Percentiles rank a stretch among this genome's conserved stretches.
These are phyloP conservation scores for Catostylus mosaicus DNA, from an alignment of 30 jellyfish, hydroid and myxozoan species.

Conservation along the genomic window DNA sequence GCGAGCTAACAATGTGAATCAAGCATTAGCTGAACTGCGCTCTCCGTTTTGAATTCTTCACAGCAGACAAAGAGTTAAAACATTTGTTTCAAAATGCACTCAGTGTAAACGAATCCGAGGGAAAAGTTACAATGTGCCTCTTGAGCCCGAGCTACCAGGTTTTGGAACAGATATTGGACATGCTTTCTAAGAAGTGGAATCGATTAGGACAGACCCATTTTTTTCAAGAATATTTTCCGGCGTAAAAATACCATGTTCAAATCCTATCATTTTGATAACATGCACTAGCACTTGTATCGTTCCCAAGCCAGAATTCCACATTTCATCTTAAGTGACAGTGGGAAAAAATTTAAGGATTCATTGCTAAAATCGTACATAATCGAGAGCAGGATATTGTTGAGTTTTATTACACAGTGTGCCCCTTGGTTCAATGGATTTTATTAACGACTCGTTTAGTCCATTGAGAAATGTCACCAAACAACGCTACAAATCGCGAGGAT, in stretches of 20 bases:
- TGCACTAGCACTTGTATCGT: not conserved
- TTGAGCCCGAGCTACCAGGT: conserved; percentile 20
- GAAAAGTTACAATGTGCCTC: conserved; percentile 23
- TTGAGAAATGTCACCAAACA: too few species aligned
- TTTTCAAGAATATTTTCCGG: conserved; percentile 13
- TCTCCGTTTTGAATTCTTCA: conserved; percentile 9
- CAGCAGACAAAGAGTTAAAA: conserved; percentile 10
- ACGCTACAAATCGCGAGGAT: too few species aligned
- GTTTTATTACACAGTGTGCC: too few species aligned
- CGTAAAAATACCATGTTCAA: not conserved
- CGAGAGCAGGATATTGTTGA: too few species aligned
- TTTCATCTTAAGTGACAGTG: not conserved
- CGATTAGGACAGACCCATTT: conserved; percentile 39
- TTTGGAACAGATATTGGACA: conserved; percentile 5
- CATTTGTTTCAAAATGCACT: not conserved
- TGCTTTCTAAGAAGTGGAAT: conserved; percentile 14
- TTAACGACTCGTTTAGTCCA: too few species aligned
- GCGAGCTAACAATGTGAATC: conserved; percentile 16
- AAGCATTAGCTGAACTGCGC: conserved; percentile 42
- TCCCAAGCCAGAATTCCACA: conserved; percentile 6
- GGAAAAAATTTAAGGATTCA: not conserved
- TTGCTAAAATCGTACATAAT: not conserved
- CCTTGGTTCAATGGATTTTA: too few species aligned
- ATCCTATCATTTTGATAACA: conserved; percentile 4
- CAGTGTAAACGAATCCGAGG: conserved; percentile 18